Conservation (phyloP, 2,113 vertebrate genomes). For the Cottus gobio region DNA sequence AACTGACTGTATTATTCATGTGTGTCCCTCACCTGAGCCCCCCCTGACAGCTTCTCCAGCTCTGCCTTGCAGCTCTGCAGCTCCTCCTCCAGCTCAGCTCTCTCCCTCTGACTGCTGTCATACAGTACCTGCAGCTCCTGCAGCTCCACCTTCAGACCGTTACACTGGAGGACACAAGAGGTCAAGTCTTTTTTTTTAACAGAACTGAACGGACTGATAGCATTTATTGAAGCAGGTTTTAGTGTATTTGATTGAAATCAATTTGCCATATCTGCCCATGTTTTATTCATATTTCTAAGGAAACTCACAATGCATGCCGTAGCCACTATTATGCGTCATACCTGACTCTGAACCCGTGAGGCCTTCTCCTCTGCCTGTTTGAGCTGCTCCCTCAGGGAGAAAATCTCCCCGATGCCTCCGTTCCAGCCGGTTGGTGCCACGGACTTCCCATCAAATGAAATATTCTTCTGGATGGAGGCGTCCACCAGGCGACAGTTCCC, state of each 20-base stretch:
- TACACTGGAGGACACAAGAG: slow-evolving; percentile 80
- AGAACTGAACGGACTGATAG: not conserved
- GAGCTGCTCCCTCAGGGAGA: slow-evolving; percentile 85
- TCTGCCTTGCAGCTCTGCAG: slow-evolving; percentile 90
- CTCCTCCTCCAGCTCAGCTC: slow-evolving; percentile 88
- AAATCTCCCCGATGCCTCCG: slow-evolving; percentile 79
- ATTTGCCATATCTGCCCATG: not conserved
- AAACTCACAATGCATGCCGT: no score
- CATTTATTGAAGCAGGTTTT: not conserved
- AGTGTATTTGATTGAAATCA: not conserved
- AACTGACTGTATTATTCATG: not conserved
- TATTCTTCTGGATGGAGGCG: slow-evolving; percentile 85
- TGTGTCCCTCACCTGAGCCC: slow-evolving; percentile 78
- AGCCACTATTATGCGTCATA: slow-evolving; percentile 38
- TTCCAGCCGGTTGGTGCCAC: slow-evolving; percentile 80
- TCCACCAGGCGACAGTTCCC: slow-evolving; percentile 79
- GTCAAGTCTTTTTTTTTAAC: not conserved
- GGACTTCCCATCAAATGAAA: slow-evolving; percentile 85
- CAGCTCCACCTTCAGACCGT: slow-evolving; percentile 85
- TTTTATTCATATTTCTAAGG: slow-evolving; percentile 10
- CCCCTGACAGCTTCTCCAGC: slow-evolving; percentile 85
- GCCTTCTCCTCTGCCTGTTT: slow-evolving; percentile 86
- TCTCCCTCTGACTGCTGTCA: slow-evolving; percentile 86
- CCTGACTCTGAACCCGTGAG: slow-evolving; percentile 84
- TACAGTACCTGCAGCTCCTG: slow-evolving; percentile 85